phyloP scores from a whole-genome alignment of 2,797 vertebrate genomes.

The Parauchenoglanis punctatus region DNA sequence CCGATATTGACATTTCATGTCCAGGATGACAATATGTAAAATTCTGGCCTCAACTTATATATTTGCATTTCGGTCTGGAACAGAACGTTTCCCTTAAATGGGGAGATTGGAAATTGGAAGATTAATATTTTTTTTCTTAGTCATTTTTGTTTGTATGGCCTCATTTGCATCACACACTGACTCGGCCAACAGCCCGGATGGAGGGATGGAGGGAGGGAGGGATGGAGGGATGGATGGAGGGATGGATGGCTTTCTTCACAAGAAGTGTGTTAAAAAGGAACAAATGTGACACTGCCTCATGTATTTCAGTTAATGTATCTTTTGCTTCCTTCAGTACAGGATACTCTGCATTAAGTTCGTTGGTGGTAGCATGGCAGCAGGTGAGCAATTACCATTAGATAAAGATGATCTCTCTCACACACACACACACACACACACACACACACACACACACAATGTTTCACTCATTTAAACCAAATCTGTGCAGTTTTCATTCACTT shows the following conservation, averaged over 20 bases:
- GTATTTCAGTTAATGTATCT: constrained; percentile 12
- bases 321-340: constrained; percentile 39
- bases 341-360: constrained; percentile 31
- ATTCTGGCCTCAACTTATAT: no score
- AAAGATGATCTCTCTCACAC: background rate
- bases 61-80: background rate
- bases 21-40: no score
- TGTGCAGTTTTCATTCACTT: background rate
- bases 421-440: background rate
- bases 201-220: no score
- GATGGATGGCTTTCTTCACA: background rate
- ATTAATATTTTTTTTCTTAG: no score
- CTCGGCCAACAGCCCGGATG: background rate
- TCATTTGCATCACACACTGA: background rate
- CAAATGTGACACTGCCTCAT: background rate
- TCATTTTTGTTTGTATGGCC: background rate
- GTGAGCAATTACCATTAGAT: constrained; percentile 51
- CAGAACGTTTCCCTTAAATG: background rate
- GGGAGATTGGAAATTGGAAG: background rate
- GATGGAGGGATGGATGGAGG: no score
- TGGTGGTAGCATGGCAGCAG: constrained; percentile 68
- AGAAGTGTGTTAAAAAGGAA: background rate
- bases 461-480: background rate
- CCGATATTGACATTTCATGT: no score
- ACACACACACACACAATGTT: background rate